Evolutionary conservation across 2,797 vertebrate genomes (phyloP).

Genomic region (Neostethus bicornis): DNA sequence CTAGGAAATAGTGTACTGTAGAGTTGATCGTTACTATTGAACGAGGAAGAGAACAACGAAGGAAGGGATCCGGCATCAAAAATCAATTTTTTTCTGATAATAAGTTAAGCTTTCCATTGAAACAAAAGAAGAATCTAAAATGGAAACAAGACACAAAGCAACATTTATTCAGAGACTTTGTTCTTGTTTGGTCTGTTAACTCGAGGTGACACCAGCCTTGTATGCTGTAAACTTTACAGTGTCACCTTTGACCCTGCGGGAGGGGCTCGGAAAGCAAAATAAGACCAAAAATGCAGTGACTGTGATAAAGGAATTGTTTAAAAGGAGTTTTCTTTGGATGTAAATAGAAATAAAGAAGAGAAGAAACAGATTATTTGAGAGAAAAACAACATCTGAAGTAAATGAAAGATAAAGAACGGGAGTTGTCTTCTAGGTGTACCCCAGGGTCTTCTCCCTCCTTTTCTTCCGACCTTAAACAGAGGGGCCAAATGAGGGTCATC

Average conservation of each 20-base stretch:
- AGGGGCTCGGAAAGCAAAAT: conserved; percentile 7
- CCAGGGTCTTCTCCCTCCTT: conserved; percentile 35
- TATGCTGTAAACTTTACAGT: conserved; percentile 59
- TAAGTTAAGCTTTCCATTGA: neutral
- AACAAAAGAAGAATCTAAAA: conserved; percentile 10
- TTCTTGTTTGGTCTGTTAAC: neutral
- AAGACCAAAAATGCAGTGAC: neutral
- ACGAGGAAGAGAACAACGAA: no score
- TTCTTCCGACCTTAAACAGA: conserved; percentile 49
- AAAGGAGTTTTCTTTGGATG: neutral
- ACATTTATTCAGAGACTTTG: conserved; percentile 14
- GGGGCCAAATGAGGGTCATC: conserved; percentile 68
- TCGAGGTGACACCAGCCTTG: conserved; percentile 48
- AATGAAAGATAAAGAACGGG: conserved; percentile 2
- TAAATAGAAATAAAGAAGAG: neutral
- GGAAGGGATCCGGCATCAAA: no score
- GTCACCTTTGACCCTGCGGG: conserved; percentile 56
- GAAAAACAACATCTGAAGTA: neutral
- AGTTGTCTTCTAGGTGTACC: conserved; percentile 23
- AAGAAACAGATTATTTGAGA: neutral
- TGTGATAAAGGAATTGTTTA: neutral
- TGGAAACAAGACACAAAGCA: conserved; percentile 15
- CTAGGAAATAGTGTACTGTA: no score
- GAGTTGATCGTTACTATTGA: no score
- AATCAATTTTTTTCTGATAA: no score